Base-by-base conservation (phyloP, 2,797 vertebrate species). In the Karalla daura region DNA sequence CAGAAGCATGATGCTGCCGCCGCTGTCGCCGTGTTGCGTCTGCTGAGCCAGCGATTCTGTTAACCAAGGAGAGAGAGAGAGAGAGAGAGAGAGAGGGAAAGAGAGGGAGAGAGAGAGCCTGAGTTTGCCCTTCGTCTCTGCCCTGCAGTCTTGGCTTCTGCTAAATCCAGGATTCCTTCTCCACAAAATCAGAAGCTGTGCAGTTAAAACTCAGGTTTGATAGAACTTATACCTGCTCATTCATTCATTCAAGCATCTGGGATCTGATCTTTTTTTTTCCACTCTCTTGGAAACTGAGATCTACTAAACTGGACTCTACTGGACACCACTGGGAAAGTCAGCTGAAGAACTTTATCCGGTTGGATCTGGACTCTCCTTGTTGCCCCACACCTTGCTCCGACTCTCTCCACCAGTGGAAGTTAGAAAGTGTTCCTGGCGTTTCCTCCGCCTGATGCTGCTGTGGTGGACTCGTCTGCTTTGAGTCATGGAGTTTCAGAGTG, bases 401-500 rank as follows among this genome's bases (percentile, higher is more conserved):
- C 28, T n/a, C 17, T 33, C 28, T 33, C 18, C 32, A 12, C 13
- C 11, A 4, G 35, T 54, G 45, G 27, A 13, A 27, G 10, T 50
- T 30, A 39, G 33, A 44, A 45, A 33, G n/a, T 6, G 4, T 43
- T 9, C n/a, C 1, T 9, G 9, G 8, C 1, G 1, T 27, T 63
- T 33, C 27, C 6, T 9, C 9, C 61, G 39, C 55, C 61, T 13
- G 13, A 80, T 76, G 79, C 32, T 10, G 69, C 54, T 47, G 30
- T 24, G n/a, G n/a, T n/a, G 62, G 74, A 59, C 35, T 36, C 18
- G 17, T 54, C 36, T 28, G 0, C 0, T 45, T 32, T 76, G 6
- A 80, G 7, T 44, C 76, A 98, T 98, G 97, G 97, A 98, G 93
- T 85, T 98, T 78, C 96, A 97, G 83, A 95, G 95, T 69, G 92